These are phyloP conservation scores for Timema cristinae DNA, from an alignment of 2,888 invertebrate genomes.

Conservation along the genomic window DNA sequence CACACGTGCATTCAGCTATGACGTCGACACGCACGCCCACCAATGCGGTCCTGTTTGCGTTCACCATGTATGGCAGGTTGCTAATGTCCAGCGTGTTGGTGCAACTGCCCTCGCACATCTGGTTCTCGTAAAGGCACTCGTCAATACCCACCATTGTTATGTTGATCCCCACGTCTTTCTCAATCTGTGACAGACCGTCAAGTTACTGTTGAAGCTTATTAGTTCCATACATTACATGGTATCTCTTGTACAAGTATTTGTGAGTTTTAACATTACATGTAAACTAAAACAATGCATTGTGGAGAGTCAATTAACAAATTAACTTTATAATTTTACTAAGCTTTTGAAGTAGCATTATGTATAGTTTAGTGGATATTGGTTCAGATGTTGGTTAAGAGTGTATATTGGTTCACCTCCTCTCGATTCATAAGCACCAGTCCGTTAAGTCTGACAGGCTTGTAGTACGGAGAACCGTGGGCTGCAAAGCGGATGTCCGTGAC, in stretches of 20 bases:
- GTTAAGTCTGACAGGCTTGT: constrained; percentile 89
- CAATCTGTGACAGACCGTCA: constrained; percentile 56
- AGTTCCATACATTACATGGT: neutral
- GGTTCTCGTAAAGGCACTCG: constrained; percentile 91
- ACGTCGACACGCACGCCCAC: constrained; percentile 95
- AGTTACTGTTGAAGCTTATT: neutral
- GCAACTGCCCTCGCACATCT: constrained; percentile 94
- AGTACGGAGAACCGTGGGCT: constrained; percentile 94
- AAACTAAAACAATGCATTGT: no score
- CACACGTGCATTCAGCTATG: constrained; percentile 88
- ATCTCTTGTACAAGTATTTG: neutral
- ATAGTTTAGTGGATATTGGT: no score
- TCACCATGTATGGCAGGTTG: constrained; percentile 89
- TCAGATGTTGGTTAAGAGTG: no score
- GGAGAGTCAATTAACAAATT: no score
- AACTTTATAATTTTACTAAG: neutral
- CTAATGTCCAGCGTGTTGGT: constrained; percentile 89
- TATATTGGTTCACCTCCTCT: constrained; percentile 58
- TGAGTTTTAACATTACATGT: no score
- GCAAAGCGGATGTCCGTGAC: constrained; percentile 90
- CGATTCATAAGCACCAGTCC: constrained; percentile 91
- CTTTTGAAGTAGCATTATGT: neutral
- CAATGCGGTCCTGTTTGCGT: constrained; percentile 93
- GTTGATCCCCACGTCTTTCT: constrained; percentile 89
- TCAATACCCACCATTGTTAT: constrained; percentile 98